Evolutionary conservation across 1,140 invertebrate species (phyloP), one percentile per base, ranked within the genome.

Genomic region (Procambarus clarkii): DNA sequence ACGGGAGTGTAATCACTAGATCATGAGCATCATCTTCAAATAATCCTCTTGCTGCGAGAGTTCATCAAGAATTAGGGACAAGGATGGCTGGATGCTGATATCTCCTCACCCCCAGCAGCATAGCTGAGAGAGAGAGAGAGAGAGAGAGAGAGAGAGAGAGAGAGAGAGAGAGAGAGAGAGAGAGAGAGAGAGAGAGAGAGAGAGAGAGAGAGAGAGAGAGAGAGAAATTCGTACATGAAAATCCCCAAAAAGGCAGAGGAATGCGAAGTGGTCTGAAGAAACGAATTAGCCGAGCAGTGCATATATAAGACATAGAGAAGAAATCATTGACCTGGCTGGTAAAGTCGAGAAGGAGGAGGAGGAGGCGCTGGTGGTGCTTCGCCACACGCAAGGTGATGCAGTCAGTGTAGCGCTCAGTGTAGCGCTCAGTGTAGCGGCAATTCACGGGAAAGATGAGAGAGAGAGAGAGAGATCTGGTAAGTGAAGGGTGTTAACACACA

Each of bases 51-150:
- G 9, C 78, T 18, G 7, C 46, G 18, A 50, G 24, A 80, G 18
- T 80, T 80, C 78, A 83, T 83, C 81, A 83, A 54, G 81, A 83
- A 83, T 83, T 80, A 80, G 46, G 60, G 24, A 15, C 34, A 3
- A 18, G 77, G 44, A 45, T 7, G 76, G 24, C 15, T 77, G 76
- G 24, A 18, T 24, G 21, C 3, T 8, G 34, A 45, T 24, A n/a
- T 18, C 60, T 77, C 76, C 34, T 5, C 34, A 45, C n/a, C 9
- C n/a, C 24, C 24, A 46, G 5, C 24, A 24, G n/a, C 3, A 5
- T 54, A 34, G 81, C 24, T 50, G 7, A 2, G 50, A n/a, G n/a
- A 11, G 24, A 15, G n/a, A 45, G 3, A 84, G 58, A 3, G 18
- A 24, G 5, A 21, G 24, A 11, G 48, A 15, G 45, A 46, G 54